phyloP scores from a whole-genome alignment of 2,113 vertebrate genomes.

The Rhinichthys klamathensis region DNA sequence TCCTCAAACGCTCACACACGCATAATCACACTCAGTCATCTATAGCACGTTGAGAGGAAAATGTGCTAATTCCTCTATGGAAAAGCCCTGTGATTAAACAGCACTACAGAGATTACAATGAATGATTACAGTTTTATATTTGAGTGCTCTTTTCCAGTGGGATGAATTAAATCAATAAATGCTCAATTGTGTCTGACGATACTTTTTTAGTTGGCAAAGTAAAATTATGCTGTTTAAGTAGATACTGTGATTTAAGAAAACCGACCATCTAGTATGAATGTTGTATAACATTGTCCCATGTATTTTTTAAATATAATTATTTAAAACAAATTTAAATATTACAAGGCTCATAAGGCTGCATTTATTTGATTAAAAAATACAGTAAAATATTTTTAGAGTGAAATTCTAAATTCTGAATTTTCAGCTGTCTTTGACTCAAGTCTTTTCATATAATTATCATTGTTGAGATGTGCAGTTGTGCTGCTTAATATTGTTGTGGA shows the following conservation, averaged over 20 bases:
- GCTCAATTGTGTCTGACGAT: background rate
- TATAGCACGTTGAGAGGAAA: slow-evolving; percentile 60
- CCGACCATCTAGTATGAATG: too few species aligned
- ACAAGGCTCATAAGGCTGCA: too few species aligned
- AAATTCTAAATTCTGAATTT: background rate
- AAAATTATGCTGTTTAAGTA: background rate
- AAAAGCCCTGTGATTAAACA: slow-evolving; percentile 67
- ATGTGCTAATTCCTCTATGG: slow-evolving; percentile 63
- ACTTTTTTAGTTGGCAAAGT: background rate
- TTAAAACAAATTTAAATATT: too few species aligned
- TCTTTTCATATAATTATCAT: background rate
- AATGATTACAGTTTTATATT: slow-evolving; percentile 68
- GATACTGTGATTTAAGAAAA: too few species aligned
- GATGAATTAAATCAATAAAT: slow-evolving; percentile 5
- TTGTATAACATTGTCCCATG: too few species aligned
- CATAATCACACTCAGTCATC: slow-evolving; percentile 36
- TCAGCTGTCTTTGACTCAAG: background rate
- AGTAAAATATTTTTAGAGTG: too few species aligned
- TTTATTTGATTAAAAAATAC: too few species aligned
- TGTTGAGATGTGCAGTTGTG: background rate
- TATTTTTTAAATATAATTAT: too few species aligned
- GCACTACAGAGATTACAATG: slow-evolving; percentile 68
- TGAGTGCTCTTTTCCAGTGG: slow-evolving; percentile 52
- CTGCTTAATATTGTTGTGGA: background rate
- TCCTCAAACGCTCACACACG: slow-evolving; percentile 36